These are phyloP conservation scores for Zenarchopterus dispar DNA, from an alignment of 2,797 vertebrate species.

Conservation along the genomic window DNA sequence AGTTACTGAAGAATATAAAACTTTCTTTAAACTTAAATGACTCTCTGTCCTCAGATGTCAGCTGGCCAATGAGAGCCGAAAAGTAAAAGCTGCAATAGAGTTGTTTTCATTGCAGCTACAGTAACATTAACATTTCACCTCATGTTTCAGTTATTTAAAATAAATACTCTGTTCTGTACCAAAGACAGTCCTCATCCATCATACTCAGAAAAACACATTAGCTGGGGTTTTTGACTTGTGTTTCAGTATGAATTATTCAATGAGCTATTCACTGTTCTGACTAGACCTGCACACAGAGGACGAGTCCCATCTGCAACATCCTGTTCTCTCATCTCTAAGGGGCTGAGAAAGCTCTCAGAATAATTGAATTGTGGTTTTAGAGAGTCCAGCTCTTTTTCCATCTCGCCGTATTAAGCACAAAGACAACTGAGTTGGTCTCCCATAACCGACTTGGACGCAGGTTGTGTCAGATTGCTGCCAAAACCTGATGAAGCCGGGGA, in stretches of 20 bases:
- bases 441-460: constrained; percentile 17
- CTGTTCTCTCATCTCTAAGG: constrained; percentile 30
- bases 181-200: constrained; percentile 62
- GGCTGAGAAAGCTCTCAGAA: constrained; percentile 57
- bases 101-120: not conserved
- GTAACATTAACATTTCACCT: constrained; percentile 43
- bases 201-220: constrained; percentile 60
- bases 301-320: constrained; percentile 23
- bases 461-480: constrained; percentile 24
- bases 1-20: not conserved
- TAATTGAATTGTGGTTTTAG: constrained; percentile 68
- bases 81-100: not conserved
- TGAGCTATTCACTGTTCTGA: constrained; percentile 55
- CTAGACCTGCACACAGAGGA: constrained; percentile 42
- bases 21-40: not conserved
- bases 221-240: constrained; percentile 62
- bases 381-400: constrained; percentile 23
- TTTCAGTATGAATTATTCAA: constrained; percentile 71
- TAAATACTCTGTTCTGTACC: constrained; percentile 29
- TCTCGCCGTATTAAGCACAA: constrained; percentile 24
- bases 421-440: constrained; percentile 27
- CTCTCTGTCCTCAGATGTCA: not conserved
- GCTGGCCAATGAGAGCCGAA: no score
- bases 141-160: constrained; percentile 51
- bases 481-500: constrained; percentile 1